phyloP scores from a whole-genome alignment of 53 echinoderm and acorn worm species.

The Zoroaster sp. region DNA sequence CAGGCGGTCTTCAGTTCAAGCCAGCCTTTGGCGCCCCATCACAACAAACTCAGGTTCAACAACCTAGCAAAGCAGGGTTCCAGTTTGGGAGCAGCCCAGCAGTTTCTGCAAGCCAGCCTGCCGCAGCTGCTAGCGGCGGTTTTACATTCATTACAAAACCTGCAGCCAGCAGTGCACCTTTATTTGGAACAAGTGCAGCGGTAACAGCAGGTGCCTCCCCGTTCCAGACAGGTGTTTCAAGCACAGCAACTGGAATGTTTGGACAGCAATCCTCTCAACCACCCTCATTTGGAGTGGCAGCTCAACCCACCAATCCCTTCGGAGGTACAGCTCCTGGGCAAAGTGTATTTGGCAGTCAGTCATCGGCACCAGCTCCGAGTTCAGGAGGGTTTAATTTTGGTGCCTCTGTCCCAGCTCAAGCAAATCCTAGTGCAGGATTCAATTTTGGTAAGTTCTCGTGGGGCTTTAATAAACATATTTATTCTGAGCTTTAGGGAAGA shows the following conservation, averaged over 20 bases:
- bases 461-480: not conserved
- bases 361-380: not conserved
- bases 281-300: conserved; percentile 11
- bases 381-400: conserved; percentile 1
- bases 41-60: conserved; percentile 1
- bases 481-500: not conserved
- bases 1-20: conserved; percentile 4
- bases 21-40: conserved; percentile 11
- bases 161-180: not conserved
- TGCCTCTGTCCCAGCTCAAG: not conserved
- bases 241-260: conserved; percentile 8
- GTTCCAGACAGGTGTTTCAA: not conserved
- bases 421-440: not conserved
- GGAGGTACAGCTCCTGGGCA: conserved; percentile 1
- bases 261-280: conserved; percentile 30
- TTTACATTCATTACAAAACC: not conserved
- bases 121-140: not conserved
- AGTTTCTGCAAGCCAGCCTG: not conserved
- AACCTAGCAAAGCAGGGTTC: not conserved
- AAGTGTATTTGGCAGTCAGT: conserved; percentile 7
- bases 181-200: conserved; percentile 14
- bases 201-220: conserved; percentile 17
- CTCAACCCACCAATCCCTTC: conserved; percentile 17
- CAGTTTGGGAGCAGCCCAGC: not conserved
- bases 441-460: conserved; percentile 29